Percentiles rank a stretch among this genome's conserved stretches.
Conservation (phyloP, 2,888 invertebrate genomes). For the Deilephila porcellus region DNA sequence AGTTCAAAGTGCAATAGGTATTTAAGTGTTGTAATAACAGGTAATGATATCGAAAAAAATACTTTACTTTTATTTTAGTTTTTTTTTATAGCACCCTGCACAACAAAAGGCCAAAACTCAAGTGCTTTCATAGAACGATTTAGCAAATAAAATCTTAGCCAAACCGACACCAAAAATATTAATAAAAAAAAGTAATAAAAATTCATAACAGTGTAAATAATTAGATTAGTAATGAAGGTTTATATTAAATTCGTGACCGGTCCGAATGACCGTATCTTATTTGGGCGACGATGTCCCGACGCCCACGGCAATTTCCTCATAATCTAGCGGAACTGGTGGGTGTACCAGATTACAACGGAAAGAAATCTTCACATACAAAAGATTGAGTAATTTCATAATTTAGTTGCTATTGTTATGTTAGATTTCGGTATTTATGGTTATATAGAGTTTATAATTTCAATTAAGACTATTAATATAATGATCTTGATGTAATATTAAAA, state of each 20-base stretch:
- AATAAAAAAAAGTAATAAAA: neutral
- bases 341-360: neutral
- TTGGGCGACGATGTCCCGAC: conserved; percentile 58
- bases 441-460: too few relatives aligned
- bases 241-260: conserved; percentile 66
- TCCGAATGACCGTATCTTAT: conserved; percentile 60
- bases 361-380: conserved; percentile 1
- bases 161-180: neutral
- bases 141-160: too few relatives aligned
- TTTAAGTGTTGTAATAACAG: too few relatives aligned
- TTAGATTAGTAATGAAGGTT: conserved; percentile 56
- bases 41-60: too few relatives aligned
- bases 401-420: neutral
- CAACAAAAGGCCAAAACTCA: too few relatives aligned
- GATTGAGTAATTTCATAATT: conserved; percentile 1
- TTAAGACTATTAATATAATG: too few relatives aligned
- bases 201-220: conserved; percentile 39
- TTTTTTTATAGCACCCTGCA: too few relatives aligned
- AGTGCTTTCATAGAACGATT: too few relatives aligned
- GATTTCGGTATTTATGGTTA: neutral
- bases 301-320: conserved; percentile 40
- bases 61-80: too few relatives aligned
- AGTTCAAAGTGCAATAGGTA: too few relatives aligned
- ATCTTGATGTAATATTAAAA: too few relatives aligned
- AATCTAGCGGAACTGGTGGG: conserved; percentile 36